Evolutionary conservation across 2,113 vertebrate genomes (phyloP), one percentile per base, ranked within the genome.

Genomic region (Apteryx owenii): DNA sequence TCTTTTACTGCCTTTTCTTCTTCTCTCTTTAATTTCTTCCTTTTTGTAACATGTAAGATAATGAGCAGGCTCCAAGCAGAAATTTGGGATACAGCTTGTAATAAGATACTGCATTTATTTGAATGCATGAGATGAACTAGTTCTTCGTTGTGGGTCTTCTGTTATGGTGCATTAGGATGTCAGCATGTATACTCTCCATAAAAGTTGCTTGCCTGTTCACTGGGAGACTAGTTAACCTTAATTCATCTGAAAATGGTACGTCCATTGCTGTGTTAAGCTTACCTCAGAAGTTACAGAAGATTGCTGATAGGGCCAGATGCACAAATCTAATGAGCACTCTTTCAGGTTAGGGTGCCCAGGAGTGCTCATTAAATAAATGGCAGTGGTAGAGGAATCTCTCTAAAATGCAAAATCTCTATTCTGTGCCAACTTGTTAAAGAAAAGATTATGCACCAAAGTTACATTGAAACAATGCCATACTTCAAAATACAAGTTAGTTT

Each of bases 351-450:
- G 96, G 97, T 20, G 29, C 98, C 97, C 98, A 96, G 95, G 98
- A 98, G 98, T 97, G 88, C 97, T 98, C 97, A 97, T 98, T 98
- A 98, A 97, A 95, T 97, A 96, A 98, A 96, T 97, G 96, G 97
- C 85, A 64, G 69, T 69, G 50, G 94, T 92, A 90, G 96, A 97
- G 92, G 93, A 94, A 95, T 80, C 85, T 77, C 76, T 89, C 81
- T 87, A 62, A 95, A 97, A 97, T 89, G 73, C 73, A 80, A 17
- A 81, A 88, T 82, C 71, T 66, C 18, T 54, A 40, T 87, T 81
- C 89, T 60, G 16, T 5, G 36, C 75, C 85, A 85, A 11, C 96
- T 93, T 93, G 70, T 94, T 94, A 94, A 90, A 91, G 90, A 73
- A 95, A 95, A 70, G 75, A 38, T 95, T 85, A 88, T 60, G 76